These are phyloP conservation scores for Diaphora mendica DNA, from an alignment of 2,888 invertebrate species.

Conservation along the genomic window DNA sequence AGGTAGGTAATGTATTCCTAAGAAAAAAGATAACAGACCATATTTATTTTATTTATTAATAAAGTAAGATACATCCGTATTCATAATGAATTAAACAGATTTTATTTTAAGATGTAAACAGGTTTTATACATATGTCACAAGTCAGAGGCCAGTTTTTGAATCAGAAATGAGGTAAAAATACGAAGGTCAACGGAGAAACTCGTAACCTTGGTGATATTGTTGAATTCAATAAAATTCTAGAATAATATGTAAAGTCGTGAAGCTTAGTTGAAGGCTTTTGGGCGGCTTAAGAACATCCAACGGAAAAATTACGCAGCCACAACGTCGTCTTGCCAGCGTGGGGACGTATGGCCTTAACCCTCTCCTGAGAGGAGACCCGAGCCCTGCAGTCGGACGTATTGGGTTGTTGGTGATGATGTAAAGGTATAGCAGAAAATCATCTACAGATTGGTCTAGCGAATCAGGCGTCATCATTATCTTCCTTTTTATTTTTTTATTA, in stretches of 20 bases:
- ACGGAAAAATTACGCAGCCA: too few relatives aligned
- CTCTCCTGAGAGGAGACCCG: too few relatives aligned
- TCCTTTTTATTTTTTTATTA: too few relatives aligned
- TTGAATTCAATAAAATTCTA: conserved; percentile 17
- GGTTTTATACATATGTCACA: conserved; percentile 39
- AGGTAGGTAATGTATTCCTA: not conserved
- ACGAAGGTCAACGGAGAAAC: conserved; percentile 46
- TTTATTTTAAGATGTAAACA: conserved; percentile 23
- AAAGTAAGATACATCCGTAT: conserved; percentile 1
- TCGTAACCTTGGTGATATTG: conserved; percentile 30
- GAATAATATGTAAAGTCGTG: conserved; percentile 14
- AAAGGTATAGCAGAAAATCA: too few relatives aligned
- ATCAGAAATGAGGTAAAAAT: conserved; percentile 40
- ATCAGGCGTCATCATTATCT: too few relatives aligned
- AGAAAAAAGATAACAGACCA: not conserved
- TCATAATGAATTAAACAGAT: conserved; percentile 9
- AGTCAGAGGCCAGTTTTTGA: conserved; percentile 44
- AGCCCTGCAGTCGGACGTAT: too few relatives aligned
- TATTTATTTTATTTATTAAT: not conserved
- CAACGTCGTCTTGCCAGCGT: too few relatives aligned
- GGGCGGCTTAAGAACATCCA: too few relatives aligned
- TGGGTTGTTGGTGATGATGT: too few relatives aligned
- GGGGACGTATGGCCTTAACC: too few relatives aligned
- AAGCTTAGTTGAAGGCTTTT: too few relatives aligned
- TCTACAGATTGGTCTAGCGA: too few relatives aligned